Evolutionary conservation across 2,888 invertebrate genomes (phyloP), one percentile per base, ranked within the genome.

Genomic region (Mylabris sibirica): DNA sequence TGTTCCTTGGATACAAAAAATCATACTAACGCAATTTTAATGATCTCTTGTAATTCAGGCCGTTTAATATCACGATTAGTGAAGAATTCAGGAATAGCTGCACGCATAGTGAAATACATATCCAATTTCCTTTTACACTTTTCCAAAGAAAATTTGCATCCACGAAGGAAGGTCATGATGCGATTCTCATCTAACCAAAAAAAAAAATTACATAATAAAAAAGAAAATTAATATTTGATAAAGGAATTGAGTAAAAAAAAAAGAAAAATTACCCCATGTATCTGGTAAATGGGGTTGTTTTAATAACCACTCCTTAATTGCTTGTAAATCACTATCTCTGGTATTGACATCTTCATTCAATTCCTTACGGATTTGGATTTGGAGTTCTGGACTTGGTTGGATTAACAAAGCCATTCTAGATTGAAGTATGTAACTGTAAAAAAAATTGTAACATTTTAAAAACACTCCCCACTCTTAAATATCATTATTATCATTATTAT

Each of bases 51-150:
- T 20, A 67, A 38, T 53, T 63, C 67, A 4, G 63, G 59, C 3
- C 89, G 88, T 12, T 86, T 88, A 71, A 93, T 88, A 79, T 93
- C 93, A 73, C 93, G 89, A 82, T 92, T 90, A 68, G 87, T 86
- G 83, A 93, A 94, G 85, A 94, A 92, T 81, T 94, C 93, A 0
- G 94, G 94, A 24, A 92, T 90, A 0, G 93, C 92, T 8, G 90
- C 88, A 20, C 93, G 88, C 92, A 93, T 92, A n/a, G 94, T 93
- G 83, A 93, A 93, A 84, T 93, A 93, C 92, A 93, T 93, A 84
- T 94, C 94, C 80, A 94, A 85, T 84, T 94, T 94, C 80, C 89
- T 89, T 85, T 94, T 94, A 83, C 92, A 91, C 85, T 92, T 93
- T 84, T 94, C 93, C 81, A 94, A 82, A 66, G 93, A 93, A 85